Percentiles rank a stretch among this genome's conserved stretches.
These are phyloP conservation scores for Spicauda simplicius DNA, from an alignment of 2,888 invertebrate species.

Conservation along the genomic window DNA sequence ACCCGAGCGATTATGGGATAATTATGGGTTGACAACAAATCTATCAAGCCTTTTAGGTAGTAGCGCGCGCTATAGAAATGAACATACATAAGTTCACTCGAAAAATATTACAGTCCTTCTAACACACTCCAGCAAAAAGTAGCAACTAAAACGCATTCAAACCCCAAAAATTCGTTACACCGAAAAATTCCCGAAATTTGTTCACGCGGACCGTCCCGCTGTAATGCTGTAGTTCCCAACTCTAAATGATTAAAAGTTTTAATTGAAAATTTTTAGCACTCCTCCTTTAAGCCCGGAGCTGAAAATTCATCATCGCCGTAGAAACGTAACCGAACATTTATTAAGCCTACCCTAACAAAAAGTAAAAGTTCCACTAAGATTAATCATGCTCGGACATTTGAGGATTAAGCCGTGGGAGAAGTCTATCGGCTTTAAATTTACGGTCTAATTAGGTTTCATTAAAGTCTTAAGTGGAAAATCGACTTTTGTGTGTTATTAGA, in stretches of 20 bases:
- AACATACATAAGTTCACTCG: no score
- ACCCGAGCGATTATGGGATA: no score
- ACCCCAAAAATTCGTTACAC: conserved; percentile 1
- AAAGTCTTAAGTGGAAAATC: conserved; percentile 12
- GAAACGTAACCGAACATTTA: conserved; percentile 35
- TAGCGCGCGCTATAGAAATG: no score
- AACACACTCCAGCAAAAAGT: no score
- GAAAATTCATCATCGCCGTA: conserved; percentile 31
- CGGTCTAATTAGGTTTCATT: conserved; percentile 21
- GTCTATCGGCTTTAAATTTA: conserved; percentile 23
- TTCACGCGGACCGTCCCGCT: conserved; percentile 11
- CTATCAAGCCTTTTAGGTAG: no score
- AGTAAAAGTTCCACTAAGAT: conserved; percentile 30
- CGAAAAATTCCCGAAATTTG: conserved; percentile 16
- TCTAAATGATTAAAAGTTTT: conserved; percentile 36
- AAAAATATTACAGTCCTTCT: no score
- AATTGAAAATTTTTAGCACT: conserved; percentile 33
- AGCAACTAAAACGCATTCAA: no score
- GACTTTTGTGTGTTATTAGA: background rate
- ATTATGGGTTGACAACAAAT: no score
- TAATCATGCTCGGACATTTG: conserved; percentile 27
- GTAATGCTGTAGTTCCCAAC: conserved; percentile 31
- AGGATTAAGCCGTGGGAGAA: conserved; percentile 21
- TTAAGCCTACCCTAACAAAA: conserved; percentile 35
- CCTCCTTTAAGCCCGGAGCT: conserved; percentile 16